A percentile compares a stretch with the other conserved stretches of the same genome.
Evolutionary conservation across 2,888 invertebrate species (phyloP).

Genomic region (Thymelicus lineola): DNA sequence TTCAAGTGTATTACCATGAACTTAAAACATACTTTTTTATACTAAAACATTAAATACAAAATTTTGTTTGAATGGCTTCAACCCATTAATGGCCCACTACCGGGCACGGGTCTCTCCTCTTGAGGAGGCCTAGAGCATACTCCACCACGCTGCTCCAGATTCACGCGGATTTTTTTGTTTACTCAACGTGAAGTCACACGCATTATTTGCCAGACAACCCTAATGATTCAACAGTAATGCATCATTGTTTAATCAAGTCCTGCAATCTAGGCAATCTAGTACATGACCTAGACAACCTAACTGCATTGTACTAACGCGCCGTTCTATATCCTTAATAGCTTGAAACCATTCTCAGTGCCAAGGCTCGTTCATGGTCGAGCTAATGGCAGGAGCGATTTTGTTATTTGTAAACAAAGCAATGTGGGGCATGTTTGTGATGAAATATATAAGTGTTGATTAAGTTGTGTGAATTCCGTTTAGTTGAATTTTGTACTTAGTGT

Average conservation of each 20-base stretch:
- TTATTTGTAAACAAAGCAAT: slow-evolving; percentile 21
- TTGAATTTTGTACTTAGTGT: not conserved
- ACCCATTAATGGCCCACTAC: no score
- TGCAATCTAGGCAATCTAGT: slow-evolving; percentile 5
- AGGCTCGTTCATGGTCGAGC: slow-evolving; percentile 18
- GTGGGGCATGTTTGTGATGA: slow-evolving; percentile 3
- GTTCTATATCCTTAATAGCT: slow-evolving; percentile 16
- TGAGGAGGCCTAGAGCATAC: no score
- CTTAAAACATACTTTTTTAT: no score
- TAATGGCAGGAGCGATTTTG: slow-evolving; percentile 21
- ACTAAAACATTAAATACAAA: no score
- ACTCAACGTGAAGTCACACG: not conserved
- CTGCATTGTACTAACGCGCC: not conserved
- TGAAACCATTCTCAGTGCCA: slow-evolving; percentile 20
- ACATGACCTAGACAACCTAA: slow-evolving; percentile 9
- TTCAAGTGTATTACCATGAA: no score
- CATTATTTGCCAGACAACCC: not conserved
- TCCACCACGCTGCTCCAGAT: no score
- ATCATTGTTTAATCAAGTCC: slow-evolving; percentile 7
- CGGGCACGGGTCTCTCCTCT: no score
- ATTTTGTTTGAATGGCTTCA: no score
- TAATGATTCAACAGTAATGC: not conserved
- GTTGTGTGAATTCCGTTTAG: no score
- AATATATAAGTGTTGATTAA: not conserved
- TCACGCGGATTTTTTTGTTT: no score